phyloP scores from a whole-genome alignment of 2,888 invertebrate species.

The Macaria liturata region DNA sequence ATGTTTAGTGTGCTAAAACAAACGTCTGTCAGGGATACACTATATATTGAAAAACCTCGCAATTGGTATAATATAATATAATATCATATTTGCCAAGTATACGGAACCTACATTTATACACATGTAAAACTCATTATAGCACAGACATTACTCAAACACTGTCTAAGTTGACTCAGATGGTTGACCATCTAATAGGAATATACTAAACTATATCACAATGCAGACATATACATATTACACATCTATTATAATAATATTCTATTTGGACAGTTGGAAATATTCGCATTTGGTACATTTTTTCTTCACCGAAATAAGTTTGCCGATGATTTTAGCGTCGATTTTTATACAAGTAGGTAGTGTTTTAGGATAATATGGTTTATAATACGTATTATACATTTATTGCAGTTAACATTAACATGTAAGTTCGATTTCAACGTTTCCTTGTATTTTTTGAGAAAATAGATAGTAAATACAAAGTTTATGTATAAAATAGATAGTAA shows the following conservation, averaged over 20 bases:
- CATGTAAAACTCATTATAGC: conserved; percentile 14
- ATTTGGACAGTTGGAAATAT: conserved; percentile 24
- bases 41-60: too few relatives aligned
- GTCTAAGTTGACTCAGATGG: conserved; percentile 47
- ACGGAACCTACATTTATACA: conserved; percentile 1
- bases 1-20: too few relatives aligned
- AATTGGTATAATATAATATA: too few relatives aligned
- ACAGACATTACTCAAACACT: conserved; percentile 30
- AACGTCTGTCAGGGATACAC: too few relatives aligned
- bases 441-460: too few relatives aligned
- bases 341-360: conserved; percentile 17
- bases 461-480: too few relatives aligned
- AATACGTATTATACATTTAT: too few relatives aligned
- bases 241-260: conserved; percentile 21
- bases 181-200: conserved; percentile 42
- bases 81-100: neutral
- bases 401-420: too few relatives aligned
- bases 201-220: conserved; percentile 32
- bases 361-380: too few relatives aligned
- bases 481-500: too few relatives aligned
- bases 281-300: conserved; percentile 12
- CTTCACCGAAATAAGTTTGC: conserved; percentile 4
- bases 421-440: too few relatives aligned
- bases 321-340: conserved; percentile 16
- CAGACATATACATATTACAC: conserved; percentile 9